Evolutionary conservation across 2,888 invertebrate genomes (phyloP).

Genomic region (Noctua fimbriata): DNA sequence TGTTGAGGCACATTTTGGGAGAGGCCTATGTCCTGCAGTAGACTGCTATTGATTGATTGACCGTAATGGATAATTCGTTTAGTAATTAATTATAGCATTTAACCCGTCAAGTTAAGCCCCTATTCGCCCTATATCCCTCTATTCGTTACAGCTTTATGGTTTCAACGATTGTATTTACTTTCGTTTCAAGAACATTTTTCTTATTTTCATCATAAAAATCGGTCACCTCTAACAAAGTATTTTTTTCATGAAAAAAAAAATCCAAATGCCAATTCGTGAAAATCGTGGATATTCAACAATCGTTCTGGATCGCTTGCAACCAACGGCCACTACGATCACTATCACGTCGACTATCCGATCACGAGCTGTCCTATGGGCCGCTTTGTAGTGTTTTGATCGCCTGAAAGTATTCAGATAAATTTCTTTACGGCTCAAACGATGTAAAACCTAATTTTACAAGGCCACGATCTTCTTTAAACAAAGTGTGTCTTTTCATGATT

Average conservation of each 20-base stretch:
- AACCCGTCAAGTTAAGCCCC: neutral
- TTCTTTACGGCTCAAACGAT: neutral
- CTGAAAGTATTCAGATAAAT: neutral
- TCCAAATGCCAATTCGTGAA: neutral
- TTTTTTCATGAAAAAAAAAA: neutral
- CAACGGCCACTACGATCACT: conserved; percentile 8
- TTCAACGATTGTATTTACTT: conserved; percentile 1
- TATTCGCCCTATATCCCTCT: too few species aligned
- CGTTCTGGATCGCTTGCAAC: neutral
- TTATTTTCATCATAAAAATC: neutral
- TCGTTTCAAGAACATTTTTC: neutral
- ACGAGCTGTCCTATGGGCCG: neutral
- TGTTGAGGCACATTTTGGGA: neutral
- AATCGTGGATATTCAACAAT: neutral
- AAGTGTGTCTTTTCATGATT: neutral
- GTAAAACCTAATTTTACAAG: neutral
- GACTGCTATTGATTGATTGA: neutral
- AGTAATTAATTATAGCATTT: neutral
- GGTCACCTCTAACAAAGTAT: neutral
- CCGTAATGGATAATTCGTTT: neutral
- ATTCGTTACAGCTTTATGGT: neutral
- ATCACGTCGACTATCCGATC: conserved; percentile 5
- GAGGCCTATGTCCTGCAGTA: neutral
- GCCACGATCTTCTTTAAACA: neutral
- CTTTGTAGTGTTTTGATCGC: neutral